Evolutionary conservation across 2,113 vertebrate species (phyloP).

Genomic region (Dicentrarchus labrax): DNA sequence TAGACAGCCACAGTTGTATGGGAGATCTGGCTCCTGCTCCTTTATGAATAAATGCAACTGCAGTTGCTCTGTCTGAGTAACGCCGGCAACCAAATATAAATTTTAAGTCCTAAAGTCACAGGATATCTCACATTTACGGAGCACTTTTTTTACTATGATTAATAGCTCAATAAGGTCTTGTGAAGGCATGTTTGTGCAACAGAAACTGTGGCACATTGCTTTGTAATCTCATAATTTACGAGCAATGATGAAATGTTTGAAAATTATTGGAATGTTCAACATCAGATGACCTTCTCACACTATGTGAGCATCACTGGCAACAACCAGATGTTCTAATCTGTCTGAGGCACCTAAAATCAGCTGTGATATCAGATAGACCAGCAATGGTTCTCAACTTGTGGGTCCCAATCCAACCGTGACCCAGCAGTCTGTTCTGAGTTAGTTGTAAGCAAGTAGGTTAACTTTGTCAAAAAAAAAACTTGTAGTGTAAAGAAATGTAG

Average conservation of each 20-base stretch:
- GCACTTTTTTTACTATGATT: not conserved
- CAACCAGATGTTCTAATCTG: not conserved
- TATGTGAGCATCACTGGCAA: no score
- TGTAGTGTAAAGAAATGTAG: not conserved
- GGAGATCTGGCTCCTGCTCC: not conserved
- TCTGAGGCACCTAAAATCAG: no score
- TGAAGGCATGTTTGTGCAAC: not conserved
- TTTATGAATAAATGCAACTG: not conserved
- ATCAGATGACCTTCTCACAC: not conserved
- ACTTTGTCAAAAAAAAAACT: not conserved
- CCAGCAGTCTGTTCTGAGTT: not conserved
- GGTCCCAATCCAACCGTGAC: no score
- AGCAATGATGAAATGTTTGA: not conserved
- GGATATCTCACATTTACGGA: not conserved
- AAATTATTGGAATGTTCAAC: not conserved
- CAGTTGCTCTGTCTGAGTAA: not conserved
- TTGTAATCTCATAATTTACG: not conserved
- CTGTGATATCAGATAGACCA: no score
- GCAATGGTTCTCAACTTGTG: no score
- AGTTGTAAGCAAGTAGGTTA: not conserved
- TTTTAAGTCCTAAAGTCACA: not conserved
- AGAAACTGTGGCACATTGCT: not conserved
- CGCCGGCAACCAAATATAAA: not conserved
- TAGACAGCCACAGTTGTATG: conserved; percentile 1
- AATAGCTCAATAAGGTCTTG: not conserved